A percentile compares a stretch with the other conserved stretches of the same genome.
phyloP scores from a whole-genome alignment of 2,113 vertebrate species.

The Crotalus helleri region DNA sequence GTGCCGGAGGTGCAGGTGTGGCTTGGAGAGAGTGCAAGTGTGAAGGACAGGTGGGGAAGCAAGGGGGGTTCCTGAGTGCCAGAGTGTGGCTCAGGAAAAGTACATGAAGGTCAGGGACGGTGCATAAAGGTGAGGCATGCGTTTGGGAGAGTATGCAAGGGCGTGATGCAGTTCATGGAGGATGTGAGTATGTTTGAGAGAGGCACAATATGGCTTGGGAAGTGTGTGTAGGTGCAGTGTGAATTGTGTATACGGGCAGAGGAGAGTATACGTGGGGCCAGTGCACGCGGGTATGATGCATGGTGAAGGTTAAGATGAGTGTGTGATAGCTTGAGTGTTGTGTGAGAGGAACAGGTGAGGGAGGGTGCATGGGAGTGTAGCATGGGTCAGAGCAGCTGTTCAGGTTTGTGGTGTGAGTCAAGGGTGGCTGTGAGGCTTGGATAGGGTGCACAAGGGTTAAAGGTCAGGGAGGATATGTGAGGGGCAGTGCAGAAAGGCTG shows the following conservation, averaged over 20 bases:
- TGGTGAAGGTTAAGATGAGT: background rate
- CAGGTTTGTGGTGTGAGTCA: background rate
- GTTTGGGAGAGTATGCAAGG: background rate
- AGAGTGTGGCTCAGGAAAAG: background rate
- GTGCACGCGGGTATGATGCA: background rate
- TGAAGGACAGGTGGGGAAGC: background rate
- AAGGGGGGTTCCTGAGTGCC: background rate
- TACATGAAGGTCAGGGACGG: background rate
- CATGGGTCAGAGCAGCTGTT: background rate
- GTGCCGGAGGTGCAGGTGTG: background rate
- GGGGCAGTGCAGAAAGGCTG: background rate
- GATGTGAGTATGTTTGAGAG: background rate
- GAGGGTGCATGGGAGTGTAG: background rate
- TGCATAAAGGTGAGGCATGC: background rate
- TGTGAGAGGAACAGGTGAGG: no score
- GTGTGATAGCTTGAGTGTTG: background rate
- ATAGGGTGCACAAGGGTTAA: background rate
- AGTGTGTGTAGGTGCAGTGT: background rate
- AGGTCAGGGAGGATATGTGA: background rate
- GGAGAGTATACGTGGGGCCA: background rate
- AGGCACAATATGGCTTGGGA: background rate
- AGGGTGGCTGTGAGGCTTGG: background rate
- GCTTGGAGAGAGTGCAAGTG: background rate
- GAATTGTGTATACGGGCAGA: background rate
- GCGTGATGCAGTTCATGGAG: background rate